A percentile compares a stretch with the other conserved stretches of the same genome.
These are phyloP conservation scores for Unio delphinus DNA, from an alignment of 2,888 invertebrate genomes.

Conservation along the genomic window DNA sequence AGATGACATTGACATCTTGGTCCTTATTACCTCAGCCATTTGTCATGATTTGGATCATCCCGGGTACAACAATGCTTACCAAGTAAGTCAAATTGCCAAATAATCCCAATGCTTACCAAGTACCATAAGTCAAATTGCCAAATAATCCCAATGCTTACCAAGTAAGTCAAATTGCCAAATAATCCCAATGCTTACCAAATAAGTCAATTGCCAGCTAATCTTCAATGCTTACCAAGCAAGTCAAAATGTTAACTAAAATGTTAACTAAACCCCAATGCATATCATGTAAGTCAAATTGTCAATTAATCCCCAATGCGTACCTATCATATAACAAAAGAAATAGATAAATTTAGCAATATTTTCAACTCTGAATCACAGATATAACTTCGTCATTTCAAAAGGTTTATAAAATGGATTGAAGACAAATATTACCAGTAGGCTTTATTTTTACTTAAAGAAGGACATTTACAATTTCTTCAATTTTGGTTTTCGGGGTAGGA, in stretches of 20 bases:
- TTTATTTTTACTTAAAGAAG: no score
- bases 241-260: not conserved
- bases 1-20: slow-evolving; percentile 83
- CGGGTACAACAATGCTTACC: slow-evolving; percentile 71
- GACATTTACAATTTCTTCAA: no score
- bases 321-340: not conserved
- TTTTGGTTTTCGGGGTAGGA: no score
- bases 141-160: not conserved
- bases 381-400: no score
- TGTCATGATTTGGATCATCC: slow-evolving; percentile 72
- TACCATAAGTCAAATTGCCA: slow-evolving; percentile 27
- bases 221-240: slow-evolving; percentile 66
- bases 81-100: slow-evolving; percentile 41
- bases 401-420: no score
- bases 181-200: slow-evolving; percentile 69
- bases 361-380: no score
- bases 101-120: slow-evolving; percentile 64
- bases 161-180: not conserved
- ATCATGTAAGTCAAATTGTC: not conserved
- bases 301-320: slow-evolving; percentile 61
- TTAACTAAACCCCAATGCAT: not conserved
- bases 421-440: no score
- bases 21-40: slow-evolving; percentile 72
- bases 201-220: not conserved
- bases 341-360: no score